Conservation (phyloP, 2,888 invertebrate species). For the Hypselothyrea guttata region DNA sequence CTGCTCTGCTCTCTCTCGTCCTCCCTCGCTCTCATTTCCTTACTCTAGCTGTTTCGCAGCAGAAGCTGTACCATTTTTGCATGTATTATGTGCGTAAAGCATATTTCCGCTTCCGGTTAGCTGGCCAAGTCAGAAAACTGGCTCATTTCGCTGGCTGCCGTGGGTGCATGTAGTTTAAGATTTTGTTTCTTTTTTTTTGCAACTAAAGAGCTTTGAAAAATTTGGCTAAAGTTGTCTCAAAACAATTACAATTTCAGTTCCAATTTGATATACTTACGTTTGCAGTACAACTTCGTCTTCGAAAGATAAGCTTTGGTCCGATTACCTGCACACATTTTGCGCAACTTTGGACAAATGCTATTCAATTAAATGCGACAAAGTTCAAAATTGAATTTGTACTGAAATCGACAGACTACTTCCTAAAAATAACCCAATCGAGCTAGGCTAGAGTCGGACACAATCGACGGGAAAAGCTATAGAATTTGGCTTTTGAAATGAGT, state of each 20-base stretch:
- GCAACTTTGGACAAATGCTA: slow-evolving; percentile 64
- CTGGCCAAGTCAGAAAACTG: slow-evolving; percentile 31
- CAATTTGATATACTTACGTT: too few species aligned
- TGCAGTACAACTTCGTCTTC: not conserved
- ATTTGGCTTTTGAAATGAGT: too few species aligned
- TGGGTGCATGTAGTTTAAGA: slow-evolving; percentile 1
- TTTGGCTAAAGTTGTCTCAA: slow-evolving; percentile 43
- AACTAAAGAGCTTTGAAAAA: too few species aligned
- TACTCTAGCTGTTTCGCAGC: not conserved
- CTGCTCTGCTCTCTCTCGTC: not conserved
- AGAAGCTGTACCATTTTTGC: slow-evolving; percentile 15
- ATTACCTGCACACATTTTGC: slow-evolving; percentile 59
- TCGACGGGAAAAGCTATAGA: too few species aligned
- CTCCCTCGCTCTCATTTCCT: not conserved
- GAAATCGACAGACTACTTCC: slow-evolving; percentile 46
- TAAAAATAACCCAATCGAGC: slow-evolving; percentile 17
- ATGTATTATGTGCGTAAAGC: slow-evolving; percentile 57
- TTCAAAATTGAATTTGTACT: slow-evolving; percentile 68
- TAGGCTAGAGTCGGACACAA: not conserved
- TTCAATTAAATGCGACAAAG: slow-evolving; percentile 77
- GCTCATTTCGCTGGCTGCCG: slow-evolving; percentile 13
- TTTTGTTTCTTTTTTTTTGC: too few species aligned
- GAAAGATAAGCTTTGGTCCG: slow-evolving; percentile 34
- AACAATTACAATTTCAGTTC: slow-evolving; percentile 29
- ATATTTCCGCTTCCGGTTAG: slow-evolving; percentile 57